Conservation (phyloP, 2,888 invertebrate genomes). For the Melangyna quadrimaculata region DNA sequence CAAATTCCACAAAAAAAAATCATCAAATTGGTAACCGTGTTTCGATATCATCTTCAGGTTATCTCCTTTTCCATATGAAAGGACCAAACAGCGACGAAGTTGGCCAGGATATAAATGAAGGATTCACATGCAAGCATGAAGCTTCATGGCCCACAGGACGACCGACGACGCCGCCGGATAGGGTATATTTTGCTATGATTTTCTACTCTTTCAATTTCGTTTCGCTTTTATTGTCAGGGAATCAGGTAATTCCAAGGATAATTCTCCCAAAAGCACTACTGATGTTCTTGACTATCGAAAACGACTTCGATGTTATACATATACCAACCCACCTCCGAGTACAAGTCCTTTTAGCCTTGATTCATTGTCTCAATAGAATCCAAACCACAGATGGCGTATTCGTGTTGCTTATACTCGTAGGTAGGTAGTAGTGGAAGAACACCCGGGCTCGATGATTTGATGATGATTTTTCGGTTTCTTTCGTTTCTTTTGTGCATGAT, state of each 20-base stretch:
- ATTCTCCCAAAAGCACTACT: background rate
- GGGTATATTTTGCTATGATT: slow-evolving; percentile 51
- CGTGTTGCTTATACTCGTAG: background rate
- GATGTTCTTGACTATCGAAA: slow-evolving; percentile 40
- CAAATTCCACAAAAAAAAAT: no score
- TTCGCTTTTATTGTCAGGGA: slow-evolving; percentile 69
- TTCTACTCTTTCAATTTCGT: slow-evolving; percentile 58
- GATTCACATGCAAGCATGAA: slow-evolving; percentile 57
- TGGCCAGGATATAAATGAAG: slow-evolving; percentile 60
- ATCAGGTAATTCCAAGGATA: slow-evolving; percentile 65
- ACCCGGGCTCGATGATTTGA: slow-evolving; percentile 41
- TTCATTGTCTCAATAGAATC: slow-evolving; percentile 21
- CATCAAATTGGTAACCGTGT: background rate
- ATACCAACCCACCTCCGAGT: background rate
- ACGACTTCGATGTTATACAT: background rate
- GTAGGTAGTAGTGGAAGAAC: background rate
- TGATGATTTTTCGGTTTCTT: slow-evolving; percentile 60
- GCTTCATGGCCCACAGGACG: background rate
- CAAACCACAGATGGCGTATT: slow-evolving; percentile 44
- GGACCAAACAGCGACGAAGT: background rate
- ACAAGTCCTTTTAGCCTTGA: slow-evolving; percentile 27
- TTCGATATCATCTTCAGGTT: background rate
- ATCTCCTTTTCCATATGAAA: background rate
- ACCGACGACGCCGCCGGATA: background rate
- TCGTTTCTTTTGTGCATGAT: background rate